Evolutionary conservation across 92 coral and sea anemone genomes (phyloP).

Genomic region (Anthopleura xanthogrammica): DNA sequence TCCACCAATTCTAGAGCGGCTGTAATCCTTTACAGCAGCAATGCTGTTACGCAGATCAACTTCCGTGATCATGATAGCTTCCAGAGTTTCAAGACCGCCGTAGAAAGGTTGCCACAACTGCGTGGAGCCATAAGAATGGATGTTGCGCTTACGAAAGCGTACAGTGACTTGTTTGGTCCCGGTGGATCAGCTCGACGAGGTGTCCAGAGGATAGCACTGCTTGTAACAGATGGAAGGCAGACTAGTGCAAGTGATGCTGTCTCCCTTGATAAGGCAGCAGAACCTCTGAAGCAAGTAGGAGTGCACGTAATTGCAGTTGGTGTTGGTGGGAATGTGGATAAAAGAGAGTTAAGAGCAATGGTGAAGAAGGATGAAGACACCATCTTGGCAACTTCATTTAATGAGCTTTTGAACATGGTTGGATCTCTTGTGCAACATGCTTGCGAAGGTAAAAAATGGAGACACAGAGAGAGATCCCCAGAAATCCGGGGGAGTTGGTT

Average conservation of each 20-base stretch:
- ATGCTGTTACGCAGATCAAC: constrained; percentile 29
- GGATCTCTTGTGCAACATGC: constrained; percentile 26
- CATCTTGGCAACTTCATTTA: constrained; percentile 35
- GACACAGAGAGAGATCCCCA: background rate
- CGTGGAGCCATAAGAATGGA: constrained; percentile 57
- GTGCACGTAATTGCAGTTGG: constrained; percentile 52
- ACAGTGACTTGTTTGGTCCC: constrained; percentile 54
- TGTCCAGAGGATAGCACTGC: constrained; percentile 58
- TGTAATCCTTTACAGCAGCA: constrained; percentile 50
- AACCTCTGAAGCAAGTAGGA: constrained; percentile 38
- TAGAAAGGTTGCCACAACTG: constrained; percentile 23
- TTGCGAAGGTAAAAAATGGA: constrained; percentile 29
- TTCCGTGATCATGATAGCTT: constrained; percentile 36
- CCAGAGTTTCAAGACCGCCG: constrained; percentile 35
- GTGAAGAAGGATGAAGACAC: constrained; percentile 50
- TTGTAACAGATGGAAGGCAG: constrained; percentile 65
- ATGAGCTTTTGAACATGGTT: constrained; percentile 32
- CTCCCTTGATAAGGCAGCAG: constrained; percentile 38
- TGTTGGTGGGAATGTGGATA: constrained; percentile 46
- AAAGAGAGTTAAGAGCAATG: constrained; percentile 36
- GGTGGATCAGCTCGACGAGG: constrained; percentile 65
- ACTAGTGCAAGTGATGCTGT: background rate
- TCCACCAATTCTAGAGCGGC: constrained; percentile 50
- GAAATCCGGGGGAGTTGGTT: background rate
- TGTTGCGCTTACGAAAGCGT: constrained; percentile 44